Percentiles rank a stretch among this genome's conserved stretches.
These are phyloP conservation scores for Grammomys dolichurus DNA, from an alignment of 2,113 vertebrate species.

Conservation along the genomic window DNA sequence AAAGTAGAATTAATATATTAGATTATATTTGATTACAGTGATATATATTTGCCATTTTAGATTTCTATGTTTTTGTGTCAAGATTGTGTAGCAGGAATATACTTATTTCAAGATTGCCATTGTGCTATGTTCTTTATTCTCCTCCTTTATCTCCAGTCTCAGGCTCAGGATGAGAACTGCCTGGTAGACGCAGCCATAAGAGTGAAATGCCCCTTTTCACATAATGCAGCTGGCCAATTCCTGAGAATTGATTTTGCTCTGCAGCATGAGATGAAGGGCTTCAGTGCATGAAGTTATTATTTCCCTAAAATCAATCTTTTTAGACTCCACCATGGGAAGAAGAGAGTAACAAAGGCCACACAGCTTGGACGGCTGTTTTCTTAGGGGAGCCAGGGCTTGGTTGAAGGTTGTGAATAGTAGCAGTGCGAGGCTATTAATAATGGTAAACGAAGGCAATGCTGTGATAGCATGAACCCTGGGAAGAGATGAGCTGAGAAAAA, in stretches of 20 bases:
- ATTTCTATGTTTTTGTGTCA: neutral
- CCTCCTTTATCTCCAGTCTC: neutral
- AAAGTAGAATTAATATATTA: neutral
- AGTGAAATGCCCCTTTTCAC: neutral
- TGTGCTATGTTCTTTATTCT: neutral
- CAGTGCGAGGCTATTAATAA: neutral
- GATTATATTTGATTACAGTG: neutral
- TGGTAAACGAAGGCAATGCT: neutral
- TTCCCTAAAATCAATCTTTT: neutral
- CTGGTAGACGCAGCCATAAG: neutral
- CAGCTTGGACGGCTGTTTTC: neutral
- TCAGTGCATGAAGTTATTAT: neutral
- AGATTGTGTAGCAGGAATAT: neutral
- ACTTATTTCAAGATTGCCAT: neutral
- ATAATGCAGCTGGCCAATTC: neutral
- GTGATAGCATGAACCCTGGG: neutral
- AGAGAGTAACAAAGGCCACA: neutral
- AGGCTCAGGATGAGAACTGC: neutral
- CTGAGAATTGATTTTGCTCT: slow-evolving; percentile 17
- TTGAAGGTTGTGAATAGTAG: neutral
- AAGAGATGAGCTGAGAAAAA: neutral
- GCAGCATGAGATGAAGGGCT: neutral
- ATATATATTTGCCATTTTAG: neutral
- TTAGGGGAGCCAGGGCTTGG: neutral
- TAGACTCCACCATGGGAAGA: neutral